Conservation (phyloP, 2,797 vertebrate species). For the Mus spretus region DNA sequence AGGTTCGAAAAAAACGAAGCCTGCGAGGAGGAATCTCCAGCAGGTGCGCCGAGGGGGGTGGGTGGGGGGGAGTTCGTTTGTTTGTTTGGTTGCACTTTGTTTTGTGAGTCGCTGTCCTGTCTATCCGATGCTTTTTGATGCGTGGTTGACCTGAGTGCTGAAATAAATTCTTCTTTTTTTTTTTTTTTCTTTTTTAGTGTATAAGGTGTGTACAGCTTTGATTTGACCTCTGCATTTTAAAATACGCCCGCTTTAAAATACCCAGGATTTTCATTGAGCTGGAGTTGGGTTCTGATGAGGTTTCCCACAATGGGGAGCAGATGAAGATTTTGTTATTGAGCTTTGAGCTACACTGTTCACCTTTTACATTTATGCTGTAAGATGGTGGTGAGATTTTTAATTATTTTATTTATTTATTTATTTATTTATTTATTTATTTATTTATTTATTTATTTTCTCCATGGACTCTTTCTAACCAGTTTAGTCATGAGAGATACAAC, state of each 20-base stretch:
- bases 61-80: constrained; percentile 53
- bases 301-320: neutral
- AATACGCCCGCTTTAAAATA: neutral
- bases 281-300: constrained; percentile 37
- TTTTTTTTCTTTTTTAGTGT: constrained; percentile 54
- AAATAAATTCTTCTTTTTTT: constrained; percentile 45
- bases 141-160: constrained; percentile 74
- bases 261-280: neutral
- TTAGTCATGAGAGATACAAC: constrained; percentile 27
- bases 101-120: constrained; percentile 79
- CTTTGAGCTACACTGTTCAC: constrained; percentile 25
- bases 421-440: neutral
- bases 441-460: neutral
- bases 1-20: constrained; percentile 93
- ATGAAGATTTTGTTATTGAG: constrained; percentile 19
- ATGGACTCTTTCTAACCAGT: constrained; percentile 62
- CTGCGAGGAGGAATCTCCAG: constrained; percentile 94
- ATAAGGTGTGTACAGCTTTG: accelerated
- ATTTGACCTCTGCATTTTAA: neutral
- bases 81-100: constrained; percentile 77
- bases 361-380: constrained; percentile 19
- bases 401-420: neutral
- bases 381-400: neutral
- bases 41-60: constrained; percentile 93
- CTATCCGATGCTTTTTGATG: constrained; percentile 78